Evolutionary conservation across 2,113 vertebrate species (phyloP), one percentile per base, ranked within the genome.

Genomic region (Laterallus jamaicensis): DNA sequence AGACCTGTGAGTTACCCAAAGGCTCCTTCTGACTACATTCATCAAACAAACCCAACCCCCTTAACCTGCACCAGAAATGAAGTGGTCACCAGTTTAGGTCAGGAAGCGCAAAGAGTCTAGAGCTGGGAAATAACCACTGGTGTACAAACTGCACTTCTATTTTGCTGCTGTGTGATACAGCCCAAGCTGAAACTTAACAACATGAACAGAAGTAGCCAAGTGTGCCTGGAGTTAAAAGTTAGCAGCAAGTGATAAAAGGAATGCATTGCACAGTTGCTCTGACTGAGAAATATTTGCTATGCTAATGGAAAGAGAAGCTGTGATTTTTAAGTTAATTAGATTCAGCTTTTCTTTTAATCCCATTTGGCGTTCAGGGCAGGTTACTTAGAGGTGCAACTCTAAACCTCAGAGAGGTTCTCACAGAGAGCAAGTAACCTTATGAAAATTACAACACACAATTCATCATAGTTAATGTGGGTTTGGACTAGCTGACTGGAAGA

Each of bases 321-420:
- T 74, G 78, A 60, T 77, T 94, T 92, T 86, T 52, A 59, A 90
- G 55, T 93, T 96, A 94, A 97, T 96, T 78, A 92, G 60, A 88
- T 96, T 93, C 82, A 86, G 28, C 52, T 86, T 92, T 92, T 88
- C 47, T 85, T 90, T 88, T 88, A 75, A 40, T 86, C 71, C 21
- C 24, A 12, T 82, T 80, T 74, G 52, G 37, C 2, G 6, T 92
- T 55, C 19, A 32, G 69, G 86, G 55, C 24, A 83, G 92, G 85
- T 95, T 93, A 77, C 52, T 39, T 81, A 71, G 86, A 95, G 71
- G 90, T 90, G 59, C 47, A 82, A 11, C 93, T 86, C 71, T 60
- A 64, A 92, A 52, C 37, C 52, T 94, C 79, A 52, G 68, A 86
- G 76, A 44, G 42, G 52, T 49, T 90, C 49, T 79, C 4, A 10